Base-by-base conservation (phyloP, 2,797 vertebrate genomes). In the Halcyon smyrnensis region DNA sequence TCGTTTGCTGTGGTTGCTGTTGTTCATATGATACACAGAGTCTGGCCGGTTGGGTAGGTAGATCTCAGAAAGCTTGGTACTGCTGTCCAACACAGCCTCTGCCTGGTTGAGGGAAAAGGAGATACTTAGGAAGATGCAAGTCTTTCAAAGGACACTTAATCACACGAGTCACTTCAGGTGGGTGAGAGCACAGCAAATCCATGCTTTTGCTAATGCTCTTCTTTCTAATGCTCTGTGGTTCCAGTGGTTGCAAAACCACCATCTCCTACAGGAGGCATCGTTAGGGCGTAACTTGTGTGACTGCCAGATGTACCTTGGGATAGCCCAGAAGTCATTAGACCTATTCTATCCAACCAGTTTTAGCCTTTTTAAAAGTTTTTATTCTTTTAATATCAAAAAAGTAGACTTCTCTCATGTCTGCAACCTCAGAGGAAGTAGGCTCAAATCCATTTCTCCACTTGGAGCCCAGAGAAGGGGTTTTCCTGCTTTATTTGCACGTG, bases 401-500 rank as follows among this genome's bases (percentile, higher is more conserved):
- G 93, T 50, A 54, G 82, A 93, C 93, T 94, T 92, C 94, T 97
- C 90, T 94, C 87, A 28, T 8, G 16, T 95, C 87, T 64, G 93
- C 93, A 90, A 82, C 79, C 87, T 96, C 95, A 64, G 94, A 94
- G 93, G 83, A 94, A 96, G 87, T 74, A 95, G 94, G 92, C 93
- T 97, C 84, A 10, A 93, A 90, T 92, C 93, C 24, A 0, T 94
- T 84, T 85, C 94, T 96, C 85, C 59, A 2, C 81, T 59, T 16
- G 86, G 91, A 97, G 96, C 95, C 95, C 56, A 15, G 53, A 3
- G 0, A 80, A 80, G 83, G 59, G 70, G 15, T 62, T 23, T 50
- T 24, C 37, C 84, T 4, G 30, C 23, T 87, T 97, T 99, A 99
- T 97, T 99, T 99, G 98, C 99, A 99, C 43, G 99, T 99, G 98